These are phyloP conservation scores for Auanema sp. DNA, from an alignment of 2,888 invertebrate species.

Conservation along the genomic window DNA sequence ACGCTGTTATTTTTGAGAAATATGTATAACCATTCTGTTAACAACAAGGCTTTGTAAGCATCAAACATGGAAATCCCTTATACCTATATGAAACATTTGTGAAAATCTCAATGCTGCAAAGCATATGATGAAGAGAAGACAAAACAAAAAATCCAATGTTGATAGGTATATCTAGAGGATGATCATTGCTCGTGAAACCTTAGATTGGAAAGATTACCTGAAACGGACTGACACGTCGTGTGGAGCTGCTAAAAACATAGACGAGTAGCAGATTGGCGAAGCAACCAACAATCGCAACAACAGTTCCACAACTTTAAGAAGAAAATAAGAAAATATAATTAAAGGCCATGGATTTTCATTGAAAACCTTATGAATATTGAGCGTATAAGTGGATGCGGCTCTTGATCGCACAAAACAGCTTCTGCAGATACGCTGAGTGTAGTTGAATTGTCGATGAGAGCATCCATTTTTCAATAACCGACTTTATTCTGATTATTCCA, in stretches of 20 bases:
- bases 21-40: conserved; percentile 31
- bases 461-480: neutral
- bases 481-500: too few relatives aligned
- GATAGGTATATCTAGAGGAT: conserved; percentile 38
- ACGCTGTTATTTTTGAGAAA: conserved; percentile 35
- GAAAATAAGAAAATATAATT: conserved; percentile 10
- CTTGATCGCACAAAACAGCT: conserved; percentile 10
- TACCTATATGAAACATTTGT: conserved; percentile 16
- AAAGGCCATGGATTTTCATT: neutral
- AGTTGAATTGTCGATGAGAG: neutral
- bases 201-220: conserved; percentile 10
- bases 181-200: neutral
- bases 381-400: conserved; percentile 11
- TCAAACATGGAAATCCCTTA: neutral
- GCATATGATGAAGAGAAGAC: conserved; percentile 39
- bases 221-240: conserved; percentile 23
- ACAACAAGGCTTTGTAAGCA: neutral
- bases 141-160: conserved; percentile 46
- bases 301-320: conserved; percentile 41
- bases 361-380: conserved; percentile 7
- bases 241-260: conserved; percentile 31
- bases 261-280: conserved; percentile 40
- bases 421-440: neutral
- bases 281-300: conserved; percentile 40
- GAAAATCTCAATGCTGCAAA: conserved; percentile 34